A percentile compares a stretch with the other conserved stretches of the same genome.
Evolutionary conservation across 2,113 vertebrate species (phyloP).

Genomic region (Mobula hypostoma): DNA sequence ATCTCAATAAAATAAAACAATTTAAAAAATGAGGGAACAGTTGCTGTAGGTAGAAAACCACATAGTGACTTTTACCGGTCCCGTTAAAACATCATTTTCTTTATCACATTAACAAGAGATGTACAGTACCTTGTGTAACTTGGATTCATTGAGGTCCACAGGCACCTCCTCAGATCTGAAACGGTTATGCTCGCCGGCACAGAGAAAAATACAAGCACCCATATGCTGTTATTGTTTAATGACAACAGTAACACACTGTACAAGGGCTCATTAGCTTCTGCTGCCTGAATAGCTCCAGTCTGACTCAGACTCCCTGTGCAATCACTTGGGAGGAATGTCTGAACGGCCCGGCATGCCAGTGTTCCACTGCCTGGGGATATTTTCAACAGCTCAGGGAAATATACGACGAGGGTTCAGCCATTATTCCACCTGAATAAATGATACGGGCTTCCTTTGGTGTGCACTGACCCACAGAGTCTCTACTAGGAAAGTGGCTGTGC

Average conservation of each 20-base stretch:
- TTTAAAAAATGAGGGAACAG: no score
- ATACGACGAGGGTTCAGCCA: constrained; percentile 49
- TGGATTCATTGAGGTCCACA: constrained; percentile 41
- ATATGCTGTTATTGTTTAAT: constrained; percentile 87
- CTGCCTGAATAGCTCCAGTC: constrained; percentile 76
- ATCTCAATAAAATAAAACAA: no score
- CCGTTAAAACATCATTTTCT: background rate
- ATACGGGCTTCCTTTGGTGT: constrained; percentile 41
- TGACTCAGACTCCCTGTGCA: constrained; percentile 80
- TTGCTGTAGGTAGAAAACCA: background rate
- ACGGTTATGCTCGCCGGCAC: constrained; percentile 67
- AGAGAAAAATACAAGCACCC: constrained; percentile 72
- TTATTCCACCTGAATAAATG: constrained; percentile 50
- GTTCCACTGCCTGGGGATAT: constrained; percentile 83
- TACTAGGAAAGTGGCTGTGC: no score
- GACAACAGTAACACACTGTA: constrained; percentile 76
- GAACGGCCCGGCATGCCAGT: constrained; percentile 71
- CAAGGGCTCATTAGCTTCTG: constrained; percentile 98
- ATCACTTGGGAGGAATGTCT: constrained; percentile 94
- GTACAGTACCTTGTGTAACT: constrained; percentile 16
- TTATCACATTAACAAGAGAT: background rate
- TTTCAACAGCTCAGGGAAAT: constrained; percentile 62
- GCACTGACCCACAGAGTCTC: no score
- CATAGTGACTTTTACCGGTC: background rate
- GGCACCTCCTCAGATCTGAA: constrained; percentile 28